Base-by-base conservation (phyloP, 2,888 invertebrate species). In the Tiphia femorata region DNA sequence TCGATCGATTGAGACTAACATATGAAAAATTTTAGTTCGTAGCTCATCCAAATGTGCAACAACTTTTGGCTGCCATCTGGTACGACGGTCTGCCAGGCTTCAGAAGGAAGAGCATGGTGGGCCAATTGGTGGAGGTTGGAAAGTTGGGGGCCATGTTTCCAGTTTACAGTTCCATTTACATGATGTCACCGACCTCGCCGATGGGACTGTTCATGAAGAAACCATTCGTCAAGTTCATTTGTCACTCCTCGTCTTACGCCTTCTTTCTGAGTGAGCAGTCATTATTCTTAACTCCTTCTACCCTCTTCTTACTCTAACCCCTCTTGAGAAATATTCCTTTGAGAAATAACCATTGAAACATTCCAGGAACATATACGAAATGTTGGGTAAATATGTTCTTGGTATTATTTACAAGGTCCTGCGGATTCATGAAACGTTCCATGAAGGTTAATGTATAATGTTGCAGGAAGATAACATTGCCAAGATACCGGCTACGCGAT, bases 141-240 rank as follows among this genome's bases (percentile, higher is more conserved):
- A 91, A 93, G 81, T 87, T 98, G 23, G 96, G 95, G 0, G 89
- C 93, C 40, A 92, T 96, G 89, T 98, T 98, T 81, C 98, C 98
- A 0, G 86, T 98, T 10, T 94, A 97, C 84, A 95, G 96, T 72
- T 87, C 94, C 25, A 91, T 95, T 65, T 98, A 98, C 85, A 92
- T 98, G 88, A 77, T 98, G 60, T 92, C 95, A 0, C 98, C 98
- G 0, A 92, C 93, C 56, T 95, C 95, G 0, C 89, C 90, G 48
- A 90, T 94, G 82, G 97, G 97, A 10, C 86, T 90, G 67, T 95
- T 97, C 77, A 94, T 98, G 92, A 93, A 96, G 80, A 97, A 98
- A 81, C 98, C 98, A 0, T 99, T 98, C 84, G 96, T 99, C 76
- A 98, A 98, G 84, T 99, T 99, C 85, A 96, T 99, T 73, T 95